Evolutionary conservation across 2,797 vertebrate species (phyloP), one percentile per base, ranked within the genome.

Genomic region (Parotocinclus haroldoi): DNA sequence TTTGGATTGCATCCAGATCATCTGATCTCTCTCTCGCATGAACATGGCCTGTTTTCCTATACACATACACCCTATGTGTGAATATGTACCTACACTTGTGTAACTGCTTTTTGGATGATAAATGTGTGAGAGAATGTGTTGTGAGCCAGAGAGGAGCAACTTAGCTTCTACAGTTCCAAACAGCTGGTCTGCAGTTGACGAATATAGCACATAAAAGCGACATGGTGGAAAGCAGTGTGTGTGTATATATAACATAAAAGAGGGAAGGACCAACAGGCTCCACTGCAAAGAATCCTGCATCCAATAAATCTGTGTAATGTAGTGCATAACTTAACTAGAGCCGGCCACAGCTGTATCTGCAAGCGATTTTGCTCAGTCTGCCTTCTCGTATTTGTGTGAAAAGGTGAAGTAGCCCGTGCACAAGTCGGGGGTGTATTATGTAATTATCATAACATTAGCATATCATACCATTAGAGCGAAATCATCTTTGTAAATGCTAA

Each of bases 101-200:
- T 77, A 69, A 61, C 61, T 68, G 61, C 63, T 57, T 76, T 38
- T 19, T 57, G 51, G 65, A 57, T 76, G 58, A 73, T 65, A 38
- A 61, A 65, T 71, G 51, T 70, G 57, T 56, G 64, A 66, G 54
- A 74, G 36, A 74, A 46, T 75, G 62, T 78, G 39, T 69, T 69
- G 13, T 68, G 8, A 68, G 54, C 48, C 10, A 45, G 42, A 64
- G 55, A 60, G 76, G 64, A 61, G 48, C 70, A 66, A 74, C 79
- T 78, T 80, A 78, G 85, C 73, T 81, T 78, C 78, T 65, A 75
- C 73, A 56, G 79, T 66, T 78, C 57, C 70, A 69, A 82, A 86
- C 88, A 90, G 87, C 86, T 89, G 89, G 78, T 79, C 69, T 67
- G 74, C 86, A 89, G 87, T 89, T 89, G 86, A 77, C 80, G 70